Evolutionary conservation across 2,888 invertebrate species (phyloP).

Genomic region (Ophonus ardosiacus): DNA sequence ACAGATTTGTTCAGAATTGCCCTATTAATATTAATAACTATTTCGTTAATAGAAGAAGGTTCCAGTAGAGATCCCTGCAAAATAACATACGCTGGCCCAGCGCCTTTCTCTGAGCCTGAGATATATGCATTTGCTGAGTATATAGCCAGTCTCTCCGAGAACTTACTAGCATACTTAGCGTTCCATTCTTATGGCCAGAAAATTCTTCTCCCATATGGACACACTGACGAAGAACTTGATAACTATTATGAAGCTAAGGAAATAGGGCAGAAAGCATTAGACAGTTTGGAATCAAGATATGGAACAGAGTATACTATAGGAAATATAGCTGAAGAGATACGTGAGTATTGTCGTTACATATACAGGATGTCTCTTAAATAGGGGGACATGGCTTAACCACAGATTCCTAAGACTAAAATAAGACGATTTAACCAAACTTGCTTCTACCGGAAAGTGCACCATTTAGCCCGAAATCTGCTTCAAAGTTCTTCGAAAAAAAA

Average conservation of each 20-base stretch:
- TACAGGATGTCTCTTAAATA: no score
- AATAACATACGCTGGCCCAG: constrained; percentile 82
- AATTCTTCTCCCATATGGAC: constrained; percentile 82
- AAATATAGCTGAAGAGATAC: constrained; percentile 76
- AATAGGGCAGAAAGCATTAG: constrained; percentile 72
- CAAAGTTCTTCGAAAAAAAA: no score
- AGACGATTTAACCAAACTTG: no score
- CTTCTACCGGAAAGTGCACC: no score
- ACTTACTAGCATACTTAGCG: constrained; percentile 81
- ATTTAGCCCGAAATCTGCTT: no score
- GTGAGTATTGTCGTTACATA: constrained; percentile 71
- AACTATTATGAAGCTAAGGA: constrained; percentile 77
- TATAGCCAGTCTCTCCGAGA: constrained; percentile 75
- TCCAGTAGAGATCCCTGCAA: constrained; percentile 79
- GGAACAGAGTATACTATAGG: constrained; percentile 75
- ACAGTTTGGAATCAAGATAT: constrained; percentile 72
- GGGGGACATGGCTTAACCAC: no score
- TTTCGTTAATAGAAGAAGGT: constrained; percentile 75
- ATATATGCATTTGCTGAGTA: constrained; percentile 77
- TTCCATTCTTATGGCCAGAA: constrained; percentile 85
- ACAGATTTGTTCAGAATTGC: no score
- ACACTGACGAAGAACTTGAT: constrained; percentile 77
- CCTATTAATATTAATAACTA: background rate
- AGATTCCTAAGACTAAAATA: no score
- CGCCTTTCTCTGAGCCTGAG: constrained; percentile 85